These are phyloP conservation scores for Ceraclea dissimilis DNA, from an alignment of 2,888 invertebrate genomes.

Conservation along the genomic window DNA sequence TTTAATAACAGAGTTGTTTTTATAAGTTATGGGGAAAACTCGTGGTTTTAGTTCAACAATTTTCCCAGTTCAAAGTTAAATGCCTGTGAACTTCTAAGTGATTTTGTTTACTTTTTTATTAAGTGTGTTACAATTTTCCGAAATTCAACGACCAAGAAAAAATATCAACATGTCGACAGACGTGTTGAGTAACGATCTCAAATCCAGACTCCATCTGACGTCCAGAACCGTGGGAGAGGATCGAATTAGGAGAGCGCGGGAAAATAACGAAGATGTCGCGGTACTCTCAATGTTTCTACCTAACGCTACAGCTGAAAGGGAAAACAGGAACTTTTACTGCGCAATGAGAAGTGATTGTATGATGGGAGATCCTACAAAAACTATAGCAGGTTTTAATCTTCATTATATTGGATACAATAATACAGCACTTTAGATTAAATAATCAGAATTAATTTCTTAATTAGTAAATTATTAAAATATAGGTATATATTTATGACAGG, in stretches of 20 bases:
- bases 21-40: no score
- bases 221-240: conserved; percentile 79
- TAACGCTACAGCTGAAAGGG: conserved; percentile 52
- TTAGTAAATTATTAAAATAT: neutral
- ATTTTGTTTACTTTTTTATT: no score
- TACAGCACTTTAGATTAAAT: neutral
- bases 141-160: conserved; percentile 23
- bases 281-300: conserved; percentile 72
- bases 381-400: conserved; percentile 72
- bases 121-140: conserved; percentile 2
- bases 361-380: conserved; percentile 68
- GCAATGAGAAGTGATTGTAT: conserved; percentile 66
- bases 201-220: conserved; percentile 62
- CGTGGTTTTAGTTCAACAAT: no score
- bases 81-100: no score
- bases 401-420: no score
- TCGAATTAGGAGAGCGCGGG: conserved; percentile 68
- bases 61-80: no score
- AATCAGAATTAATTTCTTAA: neutral
- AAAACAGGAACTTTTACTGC: conserved; percentile 73
- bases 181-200: conserved; percentile 71
- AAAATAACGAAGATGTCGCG: conserved; percentile 81
- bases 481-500: neutral
- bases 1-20: no score
- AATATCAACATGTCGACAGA: conserved; percentile 58